Evolutionary conservation across 64 coral and sea anemone genomes (phyloP), one percentile per base, ranked within the genome.

Genomic region (Stichodactyla helianthus): DNA sequence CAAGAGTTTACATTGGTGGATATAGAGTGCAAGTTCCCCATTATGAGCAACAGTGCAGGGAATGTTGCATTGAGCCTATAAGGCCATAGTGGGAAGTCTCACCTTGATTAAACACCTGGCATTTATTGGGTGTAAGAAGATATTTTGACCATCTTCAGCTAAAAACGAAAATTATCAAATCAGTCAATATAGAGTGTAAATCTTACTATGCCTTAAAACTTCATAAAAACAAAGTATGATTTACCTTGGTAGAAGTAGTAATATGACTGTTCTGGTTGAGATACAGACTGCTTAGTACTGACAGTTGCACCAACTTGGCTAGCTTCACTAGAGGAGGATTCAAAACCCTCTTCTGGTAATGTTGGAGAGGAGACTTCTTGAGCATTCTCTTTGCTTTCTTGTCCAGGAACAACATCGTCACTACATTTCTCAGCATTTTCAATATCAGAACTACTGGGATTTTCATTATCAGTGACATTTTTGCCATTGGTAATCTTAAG

Each of bases 121-220:
- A 95, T 99, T 99, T 15, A 99, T 54, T 15, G 97, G 88, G 51
- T 94, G 93, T 50, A 99, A 79, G 82, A 99, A 99, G 64, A 99
- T 89, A 79, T 99, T 92, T 58, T 99, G 97, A 18, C 97, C 97
- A 93, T 99, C 97, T 82, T 99, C 90, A 89, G 93, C 97, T 99
- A 20, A 78, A 61, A 85, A 22, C 62, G 22, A n/a, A 65, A 44
- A 44, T 44, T 44, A 44, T n/a, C 18, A 65, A 65, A 65, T n/a
- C 8, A 65, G 62, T 65, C 7, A 65, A 20, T 22, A n/a, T 1
- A 3, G 4, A 44, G 35, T 44, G 35, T 44, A 44, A 44, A 44
- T 44, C 35, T 44, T 3, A 44, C 35, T 44, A 44, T 44, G 4
- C 35, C 35, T 44, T 44, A 44, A 44, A 44, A 44, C 2, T 44